Evolutionary conservation across 2,797 vertebrate genomes (phyloP).

Genomic region (Geotria australis): DNA sequence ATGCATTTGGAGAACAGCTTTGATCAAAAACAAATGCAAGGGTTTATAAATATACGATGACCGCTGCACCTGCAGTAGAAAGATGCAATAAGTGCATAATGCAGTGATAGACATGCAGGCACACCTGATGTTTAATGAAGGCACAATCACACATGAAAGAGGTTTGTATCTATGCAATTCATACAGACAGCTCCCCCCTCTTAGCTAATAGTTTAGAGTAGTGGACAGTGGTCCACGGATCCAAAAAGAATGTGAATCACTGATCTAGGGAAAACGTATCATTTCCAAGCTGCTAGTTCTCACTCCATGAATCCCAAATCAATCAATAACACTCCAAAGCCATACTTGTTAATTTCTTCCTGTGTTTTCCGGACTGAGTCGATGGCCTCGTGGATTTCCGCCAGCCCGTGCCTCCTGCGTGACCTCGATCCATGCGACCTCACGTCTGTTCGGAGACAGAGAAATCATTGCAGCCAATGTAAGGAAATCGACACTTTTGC

Average conservation of each 20-base stretch:
- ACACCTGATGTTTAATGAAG: no score
- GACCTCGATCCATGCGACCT: conserved; percentile 35
- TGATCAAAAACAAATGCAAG: no score
- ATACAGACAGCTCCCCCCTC: neutral
- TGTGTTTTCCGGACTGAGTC: conserved; percentile 73
- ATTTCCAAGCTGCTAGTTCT: neutral
- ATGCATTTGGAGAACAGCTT: no score
- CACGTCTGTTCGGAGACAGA: conserved; percentile 35
- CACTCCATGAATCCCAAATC: no score
- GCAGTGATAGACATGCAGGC: no score
- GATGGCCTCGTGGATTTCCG: conserved; percentile 75
- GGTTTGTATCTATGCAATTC: no score
- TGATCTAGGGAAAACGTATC: neutral
- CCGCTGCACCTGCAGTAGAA: no score
- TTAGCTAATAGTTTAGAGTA: neutral
- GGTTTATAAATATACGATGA: no score
- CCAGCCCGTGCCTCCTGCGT: conserved; percentile 66
- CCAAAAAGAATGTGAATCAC: neutral
- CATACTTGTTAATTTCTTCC: conserved; percentile 80
- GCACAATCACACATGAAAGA: no score
- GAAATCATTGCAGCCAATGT: neutral
- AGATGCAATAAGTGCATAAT: no score
- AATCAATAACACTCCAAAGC: no score
- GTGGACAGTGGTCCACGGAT: neutral
- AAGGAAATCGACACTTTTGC: neutral